Evolutionary conservation across 2,797 vertebrate species (phyloP).

Genomic region (Catharus ustulatus): DNA sequence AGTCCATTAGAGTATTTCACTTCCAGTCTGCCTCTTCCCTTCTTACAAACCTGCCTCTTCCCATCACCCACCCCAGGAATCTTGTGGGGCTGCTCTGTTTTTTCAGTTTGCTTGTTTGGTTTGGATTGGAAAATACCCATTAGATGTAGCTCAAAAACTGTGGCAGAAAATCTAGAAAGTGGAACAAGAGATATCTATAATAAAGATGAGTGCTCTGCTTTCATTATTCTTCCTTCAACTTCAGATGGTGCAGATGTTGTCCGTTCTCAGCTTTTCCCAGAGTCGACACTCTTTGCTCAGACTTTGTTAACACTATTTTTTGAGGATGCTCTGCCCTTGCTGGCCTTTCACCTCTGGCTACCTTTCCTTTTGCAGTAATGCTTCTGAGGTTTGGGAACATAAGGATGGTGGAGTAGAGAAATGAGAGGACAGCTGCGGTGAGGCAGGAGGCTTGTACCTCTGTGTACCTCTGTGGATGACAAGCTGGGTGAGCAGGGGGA

Average conservation of each 20-base stretch:
- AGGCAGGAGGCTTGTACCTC: not conserved
- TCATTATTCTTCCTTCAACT: not conserved
- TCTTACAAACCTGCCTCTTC: not conserved
- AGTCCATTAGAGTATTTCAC: not conserved
- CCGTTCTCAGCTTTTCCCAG: not conserved
- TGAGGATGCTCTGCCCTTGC: not conserved
- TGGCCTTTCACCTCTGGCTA: not conserved
- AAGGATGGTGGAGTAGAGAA: not conserved
- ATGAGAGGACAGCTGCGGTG: not conserved
- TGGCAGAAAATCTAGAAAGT: not conserved
- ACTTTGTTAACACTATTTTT: not conserved
- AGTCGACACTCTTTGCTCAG: rapidly evolving
- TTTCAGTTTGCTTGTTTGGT: not conserved
- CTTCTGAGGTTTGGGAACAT: not conserved
- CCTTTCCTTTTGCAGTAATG: not conserved
- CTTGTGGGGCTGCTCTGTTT: not conserved
- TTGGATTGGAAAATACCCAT: not conserved
- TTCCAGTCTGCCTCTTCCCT: not conserved
- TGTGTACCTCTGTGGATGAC: not conserved
- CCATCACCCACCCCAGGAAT: not conserved
- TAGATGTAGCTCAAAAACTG: not conserved
- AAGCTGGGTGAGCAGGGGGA: not conserved
- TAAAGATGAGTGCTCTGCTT: not conserved
- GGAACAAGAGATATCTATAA: not conserved
- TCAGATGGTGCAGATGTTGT: not conserved